A percentile compares a stretch with the other conserved stretches of the same genome.
These are phyloP conservation scores for Drosophila neoperkinsi DNA, from an alignment of 2,888 invertebrate species.

Conservation along the genomic window DNA sequence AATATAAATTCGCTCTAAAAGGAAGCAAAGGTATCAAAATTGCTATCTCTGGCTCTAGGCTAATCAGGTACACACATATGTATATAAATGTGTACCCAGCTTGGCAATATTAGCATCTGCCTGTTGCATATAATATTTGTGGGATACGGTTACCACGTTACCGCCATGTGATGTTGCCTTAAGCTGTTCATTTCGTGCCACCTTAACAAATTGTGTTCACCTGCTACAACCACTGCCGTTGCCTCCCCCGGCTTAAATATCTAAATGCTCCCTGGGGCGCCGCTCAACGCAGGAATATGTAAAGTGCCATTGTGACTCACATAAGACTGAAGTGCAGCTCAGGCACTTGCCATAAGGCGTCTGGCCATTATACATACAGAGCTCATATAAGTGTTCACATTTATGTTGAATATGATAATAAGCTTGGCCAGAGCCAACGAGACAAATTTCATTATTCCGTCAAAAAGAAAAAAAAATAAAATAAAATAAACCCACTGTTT, in stretches of 20 bases:
- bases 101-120: conserved; percentile 11
- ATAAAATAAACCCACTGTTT: neutral
- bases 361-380: conserved; percentile 18
- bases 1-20: neutral
- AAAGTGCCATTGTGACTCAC: conserved; percentile 49
- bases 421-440: conserved; percentile 16
- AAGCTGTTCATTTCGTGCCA: conserved; percentile 29
- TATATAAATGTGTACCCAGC: neutral
- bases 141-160: neutral
- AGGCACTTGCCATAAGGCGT: conserved; percentile 20
- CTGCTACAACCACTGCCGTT: conserved; percentile 7
- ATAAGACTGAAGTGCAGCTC: conserved; percentile 40
- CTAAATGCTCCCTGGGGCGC: conserved; percentile 56
- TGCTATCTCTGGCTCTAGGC: neutral
- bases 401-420: conserved; percentile 29
- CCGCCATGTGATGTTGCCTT: conserved; percentile 15
- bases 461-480: neutral
- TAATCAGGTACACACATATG: neutral
- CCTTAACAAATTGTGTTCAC: conserved; percentile 38
- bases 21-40: neutral
- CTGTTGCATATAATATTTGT: neutral
- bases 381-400: conserved; percentile 19
- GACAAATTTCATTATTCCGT: conserved; percentile 21
- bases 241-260: conserved; percentile 33
- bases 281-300: conserved; percentile 41